Evolutionary conservation across 1,140 invertebrate species (phyloP).

Genomic region (Nixonia krombeini): DNA sequence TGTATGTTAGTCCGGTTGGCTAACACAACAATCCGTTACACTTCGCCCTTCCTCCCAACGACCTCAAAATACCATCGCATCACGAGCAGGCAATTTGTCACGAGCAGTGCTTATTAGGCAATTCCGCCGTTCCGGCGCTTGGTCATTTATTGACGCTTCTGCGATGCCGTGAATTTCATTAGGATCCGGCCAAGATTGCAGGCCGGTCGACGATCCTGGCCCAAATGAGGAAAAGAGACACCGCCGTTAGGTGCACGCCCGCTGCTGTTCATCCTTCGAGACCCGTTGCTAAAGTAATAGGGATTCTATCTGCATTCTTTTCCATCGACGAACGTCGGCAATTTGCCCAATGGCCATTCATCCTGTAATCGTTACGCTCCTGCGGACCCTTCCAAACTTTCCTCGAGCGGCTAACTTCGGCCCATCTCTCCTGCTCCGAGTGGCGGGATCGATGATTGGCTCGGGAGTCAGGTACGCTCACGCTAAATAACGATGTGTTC

Average conservation of each 20-base stretch:
- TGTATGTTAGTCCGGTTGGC: conserved; percentile 59
- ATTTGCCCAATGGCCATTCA: conserved; percentile 25
- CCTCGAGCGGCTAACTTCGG: no score
- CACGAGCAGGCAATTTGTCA: conserved; percentile 68
- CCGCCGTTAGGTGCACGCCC: conserved; percentile 8
- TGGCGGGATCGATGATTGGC: background rate
- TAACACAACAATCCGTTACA: conserved; percentile 67
- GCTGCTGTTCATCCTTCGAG: conserved; percentile 22
- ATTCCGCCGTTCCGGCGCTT: conserved; percentile 58
- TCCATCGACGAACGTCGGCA: conserved; percentile 31
- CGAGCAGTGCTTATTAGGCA: conserved; percentile 68
- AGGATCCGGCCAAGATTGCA: conserved; percentile 57
- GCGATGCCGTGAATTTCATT: conserved; percentile 68
- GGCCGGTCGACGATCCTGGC: conserved; percentile 24
- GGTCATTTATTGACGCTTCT: conserved; percentile 66
- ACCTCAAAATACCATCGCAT: conserved; percentile 63
- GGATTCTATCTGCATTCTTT: conserved; percentile 44
- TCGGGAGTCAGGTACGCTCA: no score
- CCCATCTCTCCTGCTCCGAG: no score
- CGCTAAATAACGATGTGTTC: no score
- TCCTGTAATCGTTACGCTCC: conserved; percentile 9
- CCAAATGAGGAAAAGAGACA: conserved; percentile 28
- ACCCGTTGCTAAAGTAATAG: conserved; percentile 29
- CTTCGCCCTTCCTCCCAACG: conserved; percentile 37
- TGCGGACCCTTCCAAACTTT: no score